Evolutionary conservation across 2,797 vertebrate species (phyloP).

Genomic region (Urophycis tenuis): DNA sequence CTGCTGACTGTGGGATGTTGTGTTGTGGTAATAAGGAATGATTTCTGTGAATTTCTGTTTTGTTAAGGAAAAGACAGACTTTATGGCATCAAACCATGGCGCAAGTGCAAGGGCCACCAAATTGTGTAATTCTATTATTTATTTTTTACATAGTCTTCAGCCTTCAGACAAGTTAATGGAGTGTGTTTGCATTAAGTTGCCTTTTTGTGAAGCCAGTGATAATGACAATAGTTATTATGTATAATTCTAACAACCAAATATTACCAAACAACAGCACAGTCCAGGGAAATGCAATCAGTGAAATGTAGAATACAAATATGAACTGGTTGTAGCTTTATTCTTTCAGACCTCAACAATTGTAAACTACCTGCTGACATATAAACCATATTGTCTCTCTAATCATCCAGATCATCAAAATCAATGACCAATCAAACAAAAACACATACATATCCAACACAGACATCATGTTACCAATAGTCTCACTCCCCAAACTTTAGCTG

Average conservation of each 20-base stretch:
- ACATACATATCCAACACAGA: not conserved
- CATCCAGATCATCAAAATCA: not conserved
- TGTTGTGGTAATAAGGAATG: not conserved
- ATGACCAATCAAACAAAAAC: not conserved
- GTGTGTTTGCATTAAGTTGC: too few species aligned
- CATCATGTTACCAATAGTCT: slow-evolving; percentile 12
- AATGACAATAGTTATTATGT: not conserved
- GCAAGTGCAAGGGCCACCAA: not conserved
- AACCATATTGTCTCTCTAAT: not conserved
- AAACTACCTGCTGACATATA: slow-evolving; percentile 18
- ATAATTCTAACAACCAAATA: not conserved
- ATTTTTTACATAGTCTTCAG: not conserved
- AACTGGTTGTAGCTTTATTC: not conserved
- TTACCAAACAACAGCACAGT: too few species aligned
- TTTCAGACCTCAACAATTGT: slow-evolving; percentile 50
- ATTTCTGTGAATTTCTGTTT: not conserved
- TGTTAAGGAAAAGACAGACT: not conserved
- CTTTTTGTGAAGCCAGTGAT: too few species aligned
- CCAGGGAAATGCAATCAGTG: not conserved
- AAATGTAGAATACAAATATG: not conserved
- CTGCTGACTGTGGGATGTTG: not conserved
- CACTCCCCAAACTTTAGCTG: slow-evolving; percentile 81
- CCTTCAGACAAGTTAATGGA: not conserved
- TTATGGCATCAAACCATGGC: not conserved
- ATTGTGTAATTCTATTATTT: not conserved